Percentiles rank a stretch among this genome's conserved stretches.
phyloP scores from a whole-genome alignment of 2,113 vertebrate species.

The Suncus etruscus region DNA sequence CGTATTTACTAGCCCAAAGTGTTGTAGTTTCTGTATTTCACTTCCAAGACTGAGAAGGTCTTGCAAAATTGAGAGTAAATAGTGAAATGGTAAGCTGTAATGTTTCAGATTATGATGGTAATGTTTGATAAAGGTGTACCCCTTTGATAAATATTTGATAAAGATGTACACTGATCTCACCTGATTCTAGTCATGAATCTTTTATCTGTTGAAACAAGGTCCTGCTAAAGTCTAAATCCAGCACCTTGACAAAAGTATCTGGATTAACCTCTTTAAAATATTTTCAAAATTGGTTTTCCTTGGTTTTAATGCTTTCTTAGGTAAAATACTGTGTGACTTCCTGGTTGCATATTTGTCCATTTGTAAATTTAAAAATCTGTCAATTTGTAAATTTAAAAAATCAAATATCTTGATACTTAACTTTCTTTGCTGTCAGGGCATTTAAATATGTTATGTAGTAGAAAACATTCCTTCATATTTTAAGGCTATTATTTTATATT shows the following conservation, averaged over 20 bases:
- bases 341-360: slow-evolving; percentile 86
- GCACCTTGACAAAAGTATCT: slow-evolving; percentile 61
- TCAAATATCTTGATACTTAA: slow-evolving; percentile 87
- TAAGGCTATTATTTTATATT: slow-evolving; percentile 88
- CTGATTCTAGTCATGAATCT: slow-evolving; percentile 74
- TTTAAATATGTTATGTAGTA: slow-evolving; percentile 94
- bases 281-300: slow-evolving; percentile 73
- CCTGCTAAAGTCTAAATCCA: slow-evolving; percentile 78
- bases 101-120: slow-evolving; percentile 34
- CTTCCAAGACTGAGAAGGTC: slow-evolving; percentile 69
- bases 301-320: slow-evolving; percentile 87
- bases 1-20: slow-evolving; percentile 71
- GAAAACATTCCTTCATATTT: slow-evolving; percentile 87
- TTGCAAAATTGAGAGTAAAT: slow-evolving; percentile 72
- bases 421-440: slow-evolving; percentile 92
- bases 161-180: slow-evolving; percentile 76
- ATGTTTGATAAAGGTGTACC: slow-evolving; percentile 71
- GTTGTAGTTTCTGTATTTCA: slow-evolving; percentile 77
- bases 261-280: slow-evolving; percentile 78
- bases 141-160: no score
- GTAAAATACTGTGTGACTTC: slow-evolving; percentile 92
- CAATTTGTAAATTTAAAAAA: no score
- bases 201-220: slow-evolving; percentile 78
- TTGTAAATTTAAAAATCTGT: slow-evolving; percentile 79
- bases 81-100: slow-evolving; percentile 20